Percentiles rank a stretch among this genome's conserved stretches.
phyloP scores from a whole-genome alignment of 2,888 invertebrate species.

The Drosophila lacicola region DNA sequence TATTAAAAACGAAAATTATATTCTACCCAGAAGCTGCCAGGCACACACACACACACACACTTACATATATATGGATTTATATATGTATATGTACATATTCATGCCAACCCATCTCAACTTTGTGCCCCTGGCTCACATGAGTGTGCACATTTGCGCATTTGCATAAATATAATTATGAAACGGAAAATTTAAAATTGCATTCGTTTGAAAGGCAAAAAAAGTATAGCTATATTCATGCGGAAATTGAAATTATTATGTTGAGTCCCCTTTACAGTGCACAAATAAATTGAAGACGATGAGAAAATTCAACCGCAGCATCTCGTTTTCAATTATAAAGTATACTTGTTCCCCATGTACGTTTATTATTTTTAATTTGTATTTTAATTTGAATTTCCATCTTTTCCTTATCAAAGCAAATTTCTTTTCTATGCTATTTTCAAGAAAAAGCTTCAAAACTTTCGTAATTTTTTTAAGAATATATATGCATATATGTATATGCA shows the following conservation, averaged over 20 bases:
- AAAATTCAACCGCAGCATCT: not conserved
- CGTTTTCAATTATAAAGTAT: not conserved
- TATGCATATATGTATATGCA: no score
- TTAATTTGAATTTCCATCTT: no score
- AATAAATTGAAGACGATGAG: slow-evolving; percentile 22
- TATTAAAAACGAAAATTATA: slow-evolving; percentile 83
- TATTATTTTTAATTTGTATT: not conserved
- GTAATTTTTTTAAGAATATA: no score
- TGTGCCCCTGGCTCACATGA: slow-evolving; percentile 16
- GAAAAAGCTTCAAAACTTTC: no score
- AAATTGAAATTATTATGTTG: slow-evolving; percentile 67
- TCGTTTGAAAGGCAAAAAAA: slow-evolving; percentile 37
- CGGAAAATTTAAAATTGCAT: slow-evolving; percentile 72
- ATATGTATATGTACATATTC: slow-evolving; percentile 35
- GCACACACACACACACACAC: slow-evolving; percentile 29
- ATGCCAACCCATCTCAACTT: slow-evolving; percentile 40
- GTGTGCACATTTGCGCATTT: slow-evolving; percentile 59
- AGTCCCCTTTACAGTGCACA: slow-evolving; percentile 44
- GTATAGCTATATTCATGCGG: slow-evolving; percentile 52
- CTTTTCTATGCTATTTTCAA: not conserved
- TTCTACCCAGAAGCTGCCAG: slow-evolving; percentile 64
- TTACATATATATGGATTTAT: slow-evolving; percentile 7
- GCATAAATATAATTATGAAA: slow-evolving; percentile 82
- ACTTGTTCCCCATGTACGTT: not conserved
- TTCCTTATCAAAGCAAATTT: not conserved